Evolutionary conservation across 2,888 invertebrate species (phyloP).

Genomic region (Diachrysia chrysitis): DNA sequence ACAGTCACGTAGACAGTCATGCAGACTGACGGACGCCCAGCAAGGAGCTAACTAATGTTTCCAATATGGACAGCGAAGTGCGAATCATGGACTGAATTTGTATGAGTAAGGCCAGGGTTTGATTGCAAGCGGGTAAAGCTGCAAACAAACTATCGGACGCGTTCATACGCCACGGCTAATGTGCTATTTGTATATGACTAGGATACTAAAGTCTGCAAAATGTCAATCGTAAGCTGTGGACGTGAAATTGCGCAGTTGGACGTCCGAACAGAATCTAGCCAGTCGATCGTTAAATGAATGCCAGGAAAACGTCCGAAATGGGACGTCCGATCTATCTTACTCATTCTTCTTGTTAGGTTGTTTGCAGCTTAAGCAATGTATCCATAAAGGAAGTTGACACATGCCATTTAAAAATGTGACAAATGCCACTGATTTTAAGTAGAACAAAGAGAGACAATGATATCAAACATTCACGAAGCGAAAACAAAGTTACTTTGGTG

Average conservation of each 20-base stretch:
- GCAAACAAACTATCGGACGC: background rate
- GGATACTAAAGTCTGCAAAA: too few species aligned
- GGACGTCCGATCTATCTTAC: too few species aligned
- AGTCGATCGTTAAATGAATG: too few species aligned
- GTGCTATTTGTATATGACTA: too few species aligned
- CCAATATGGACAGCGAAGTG: slow-evolving; percentile 51
- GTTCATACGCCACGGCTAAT: too few species aligned
- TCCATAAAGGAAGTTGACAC: background rate
- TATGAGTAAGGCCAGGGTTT: slow-evolving; percentile 34
- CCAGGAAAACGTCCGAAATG: too few species aligned
- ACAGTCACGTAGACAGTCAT: slow-evolving; percentile 66
- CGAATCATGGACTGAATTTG: slow-evolving; percentile 53
- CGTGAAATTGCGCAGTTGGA: too few species aligned
- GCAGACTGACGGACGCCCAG: slow-evolving; percentile 72
- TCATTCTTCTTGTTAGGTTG: too few species aligned
- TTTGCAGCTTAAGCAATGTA: too few species aligned
- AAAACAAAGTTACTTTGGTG: slow-evolving; percentile 28
- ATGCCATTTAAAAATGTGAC: slow-evolving; percentile 5
- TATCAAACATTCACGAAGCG: slow-evolving; percentile 28
- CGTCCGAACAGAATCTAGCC: too few species aligned
- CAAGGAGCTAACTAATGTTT: slow-evolving; percentile 57
- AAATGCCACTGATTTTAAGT: slow-evolving; percentile 6
- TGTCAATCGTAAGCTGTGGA: too few species aligned
- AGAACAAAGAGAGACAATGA: slow-evolving; percentile 14
- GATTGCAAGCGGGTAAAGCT: slow-evolving; percentile 24